A percentile compares a stretch with the other conserved stretches of the same genome.
Conservation (phyloP, 1,140 invertebrate species). For the Macrobrachium rosenbergii region DNA sequence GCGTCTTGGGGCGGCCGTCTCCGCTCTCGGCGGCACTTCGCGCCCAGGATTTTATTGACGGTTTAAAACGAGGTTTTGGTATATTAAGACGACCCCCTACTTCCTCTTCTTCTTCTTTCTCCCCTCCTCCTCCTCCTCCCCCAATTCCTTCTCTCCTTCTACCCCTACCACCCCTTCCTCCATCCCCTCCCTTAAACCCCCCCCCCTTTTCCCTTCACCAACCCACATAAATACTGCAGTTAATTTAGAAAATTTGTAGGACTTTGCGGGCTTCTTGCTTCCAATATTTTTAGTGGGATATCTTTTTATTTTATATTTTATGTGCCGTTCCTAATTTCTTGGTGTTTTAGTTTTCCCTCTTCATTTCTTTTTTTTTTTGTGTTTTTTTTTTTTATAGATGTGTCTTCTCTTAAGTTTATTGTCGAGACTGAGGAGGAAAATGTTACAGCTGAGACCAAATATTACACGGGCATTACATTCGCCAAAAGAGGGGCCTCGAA, state of each 20-base stretch:
- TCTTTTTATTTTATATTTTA: constrained; percentile 13
- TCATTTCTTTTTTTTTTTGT: background rate
- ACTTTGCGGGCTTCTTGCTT: constrained; percentile 9
- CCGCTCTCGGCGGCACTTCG: constrained; percentile 8
- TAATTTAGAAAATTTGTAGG: constrained; percentile 30
- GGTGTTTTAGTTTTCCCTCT: background rate
- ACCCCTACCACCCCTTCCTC: no score
- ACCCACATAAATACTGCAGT: constrained; percentile 41
- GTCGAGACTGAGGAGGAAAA: no score
- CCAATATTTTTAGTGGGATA: constrained; percentile 5
- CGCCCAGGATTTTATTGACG: background rate
- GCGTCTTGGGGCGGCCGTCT: background rate
- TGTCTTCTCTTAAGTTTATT: no score
- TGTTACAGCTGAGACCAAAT: no score
- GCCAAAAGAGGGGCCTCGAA: no score
- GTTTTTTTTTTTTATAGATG: background rate
- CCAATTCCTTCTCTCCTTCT: no score
- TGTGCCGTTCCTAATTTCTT: background rate
- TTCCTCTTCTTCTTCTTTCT: no score
- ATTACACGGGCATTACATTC: no score
- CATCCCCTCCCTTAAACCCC: no score
- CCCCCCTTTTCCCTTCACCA: background rate
- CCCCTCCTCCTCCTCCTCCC: no score
- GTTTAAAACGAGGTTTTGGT: constrained; percentile 29
- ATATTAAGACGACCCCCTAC: background rate